Conservation (phyloP, 2,888 invertebrate genomes). For the Hypselothyrea guttata region DNA sequence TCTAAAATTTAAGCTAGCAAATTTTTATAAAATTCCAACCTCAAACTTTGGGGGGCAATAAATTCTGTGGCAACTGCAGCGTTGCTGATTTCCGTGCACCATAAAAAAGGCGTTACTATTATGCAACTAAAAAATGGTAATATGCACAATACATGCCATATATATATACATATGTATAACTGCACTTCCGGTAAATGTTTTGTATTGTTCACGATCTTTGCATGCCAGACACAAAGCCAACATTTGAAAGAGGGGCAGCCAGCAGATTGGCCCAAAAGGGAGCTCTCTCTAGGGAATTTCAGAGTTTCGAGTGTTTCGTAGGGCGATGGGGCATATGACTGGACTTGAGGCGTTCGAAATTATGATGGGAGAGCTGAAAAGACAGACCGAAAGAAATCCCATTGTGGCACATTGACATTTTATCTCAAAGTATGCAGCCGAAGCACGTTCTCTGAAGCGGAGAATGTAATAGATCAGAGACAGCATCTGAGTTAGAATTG, state of each 20-base stretch:
- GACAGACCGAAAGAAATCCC: conserved; percentile 6
- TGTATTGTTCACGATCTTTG: conserved; percentile 28
- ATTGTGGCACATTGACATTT: conserved; percentile 73
- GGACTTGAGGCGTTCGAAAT: conserved; percentile 61
- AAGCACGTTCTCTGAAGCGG: conserved; percentile 77
- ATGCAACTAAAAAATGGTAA: conserved; percentile 31
- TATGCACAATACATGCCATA: background rate
- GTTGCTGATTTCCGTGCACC: background rate
- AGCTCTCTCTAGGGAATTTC: background rate
- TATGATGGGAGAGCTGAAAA: conserved; percentile 7
- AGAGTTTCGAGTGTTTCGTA: conserved; percentile 49
- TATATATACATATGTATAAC: conserved; percentile 4
- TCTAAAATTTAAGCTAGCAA: too few species aligned
- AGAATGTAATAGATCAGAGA: conserved; percentile 71
- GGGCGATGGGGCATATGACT: conserved; percentile 18
- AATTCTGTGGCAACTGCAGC: background rate
- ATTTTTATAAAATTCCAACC: too few species aligned
- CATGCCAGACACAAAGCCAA: conserved; percentile 23
- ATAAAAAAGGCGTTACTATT: conserved; percentile 3
- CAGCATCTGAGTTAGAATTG: conserved; percentile 35
- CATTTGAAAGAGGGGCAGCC: background rate
- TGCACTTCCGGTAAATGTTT: conserved; percentile 60
- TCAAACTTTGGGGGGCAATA: background rate
- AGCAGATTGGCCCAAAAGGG: background rate
- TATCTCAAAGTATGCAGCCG: conserved; percentile 76